Base-by-base conservation (phyloP, 1,140 invertebrate genomes). In the Nymphalis io region DNA sequence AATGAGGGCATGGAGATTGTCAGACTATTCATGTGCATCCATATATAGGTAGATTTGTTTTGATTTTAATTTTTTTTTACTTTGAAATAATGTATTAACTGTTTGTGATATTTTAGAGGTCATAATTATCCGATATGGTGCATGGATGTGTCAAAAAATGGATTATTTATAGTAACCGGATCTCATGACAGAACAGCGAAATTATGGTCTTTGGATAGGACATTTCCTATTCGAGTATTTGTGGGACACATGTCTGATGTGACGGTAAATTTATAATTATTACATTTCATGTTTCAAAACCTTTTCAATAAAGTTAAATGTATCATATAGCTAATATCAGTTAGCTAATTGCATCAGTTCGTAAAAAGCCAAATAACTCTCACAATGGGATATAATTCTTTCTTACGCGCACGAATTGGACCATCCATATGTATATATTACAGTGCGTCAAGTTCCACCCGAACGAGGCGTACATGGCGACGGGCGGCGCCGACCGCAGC, bases 91-190 rank as follows among this genome's bases (percentile, higher is more conserved):
- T 33, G 5, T 33, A 33, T n/a, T 33, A 33, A 42, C 11, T 8
- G 4, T 12, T 51, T 16, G n/a, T 51, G 12, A 11, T 20, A 46
- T 75, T 93, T 59, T 87, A 94, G 94, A 75, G 97, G 97, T 44
- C 97, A 98, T 84, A 95, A 94, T 76, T 96, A 96, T 83, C 95
- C 96, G n/a, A 94, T 98, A 46, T 98, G 96, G 95, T 96, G 95
- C 86, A 91, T 98, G 85, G 95, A 95, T 87, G 93, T 95, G 18
- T 96, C 96, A 86, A 94, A 94, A 70, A 94, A 95, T 77, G 94
- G 94, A 63, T 90, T 94, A 58, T 96, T 96, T 82, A 94, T 96
- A 82, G 95, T 95, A 1, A 97, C 97, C 6, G 97, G 96, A 57
- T 97, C 96, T 46, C 94, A 95, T 70, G 97, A 98, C 84, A 93